Evolutionary conservation across 2,113 vertebrate species (phyloP), one percentile per base, ranked within the genome.

Genomic region (Silurus glanis): DNA sequence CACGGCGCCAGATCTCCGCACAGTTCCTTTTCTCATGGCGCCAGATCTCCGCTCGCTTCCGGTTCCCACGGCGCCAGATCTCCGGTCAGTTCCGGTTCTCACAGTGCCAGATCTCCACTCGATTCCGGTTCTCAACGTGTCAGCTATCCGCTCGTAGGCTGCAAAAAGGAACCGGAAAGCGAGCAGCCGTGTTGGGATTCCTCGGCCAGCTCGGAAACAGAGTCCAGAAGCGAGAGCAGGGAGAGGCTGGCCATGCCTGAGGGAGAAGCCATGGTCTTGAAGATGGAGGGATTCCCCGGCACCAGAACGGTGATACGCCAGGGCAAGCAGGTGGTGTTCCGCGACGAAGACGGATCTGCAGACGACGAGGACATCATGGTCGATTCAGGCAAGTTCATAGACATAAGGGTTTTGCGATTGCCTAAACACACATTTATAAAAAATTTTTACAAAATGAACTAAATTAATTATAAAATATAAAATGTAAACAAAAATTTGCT

Each of bases 351-450:
- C 0, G 96, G 97, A 71, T 97, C 96, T 0, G 97, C 95, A 0
- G 97, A 99, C 0, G 98, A 99, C 0, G 98, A 99, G 88, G 98
- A 99, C 95, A 99, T 99, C 88, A 99, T 99, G 98, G 98, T 99
- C 21, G 98, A 99, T 86, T 99, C 98, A 0, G 98, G 98, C 97
- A 92, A 86, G 85, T 86, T 61, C 4, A 90, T 93, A 28, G 19
- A 74, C 14, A 16, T 62, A 0, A 66, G 59, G 19, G 19, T 62
- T 23, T 61, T 2, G 37, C 37, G 37, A 37, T 37, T 37, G 37
- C 2, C 37, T 37, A 1, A 37, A 37, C 37, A 37, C 37, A 37
- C 37, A 37, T 37, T 37, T 37, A 37, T 37, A 37, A 37, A 37
- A 37, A 1, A 37, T 37, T 37, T 37, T 37, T 37, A 37, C 37